A percentile compares a stretch with the other conserved stretches of the same genome.
phyloP scores from a whole-genome alignment of 2,888 invertebrate genomes.

The Monoplex corrugatus region DNA sequence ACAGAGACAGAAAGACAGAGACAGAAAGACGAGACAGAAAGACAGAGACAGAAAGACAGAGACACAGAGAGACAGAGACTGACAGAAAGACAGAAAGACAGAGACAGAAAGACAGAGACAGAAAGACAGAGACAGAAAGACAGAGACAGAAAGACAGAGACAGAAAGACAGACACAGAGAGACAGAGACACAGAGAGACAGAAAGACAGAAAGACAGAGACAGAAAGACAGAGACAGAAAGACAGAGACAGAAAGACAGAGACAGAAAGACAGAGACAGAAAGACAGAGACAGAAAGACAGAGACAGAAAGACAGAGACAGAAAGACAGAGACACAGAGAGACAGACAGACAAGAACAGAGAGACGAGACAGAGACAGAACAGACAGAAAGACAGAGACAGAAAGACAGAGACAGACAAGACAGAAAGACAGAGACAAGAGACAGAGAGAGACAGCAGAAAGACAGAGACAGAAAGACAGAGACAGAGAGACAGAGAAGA shows the following conservation, averaged over 20 bases:
- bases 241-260: not conserved
- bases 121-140: not conserved
- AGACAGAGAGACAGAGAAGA: not conserved
- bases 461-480: not conserved
- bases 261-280: not conserved
- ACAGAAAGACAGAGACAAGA: not conserved
- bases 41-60: not conserved
- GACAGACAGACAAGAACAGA: too few relatives aligned
- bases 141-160: not conserved
- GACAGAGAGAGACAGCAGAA: not conserved
- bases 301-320: too few relatives aligned
- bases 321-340: too few relatives aligned
- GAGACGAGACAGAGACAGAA: too few relatives aligned
- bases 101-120: not conserved
- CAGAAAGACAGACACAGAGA: not conserved
- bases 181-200: too few relatives aligned
- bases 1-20: conserved; percentile 1
- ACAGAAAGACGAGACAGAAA: not conserved
- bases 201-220: too few relatives aligned
- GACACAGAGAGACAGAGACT: not conserved
- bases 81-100: not conserved
- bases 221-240: too few relatives aligned
- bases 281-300: too few relatives aligned
- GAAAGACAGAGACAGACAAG: not conserved
- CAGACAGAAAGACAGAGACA: too few relatives aligned